phyloP scores from a whole-genome alignment of 2,888 invertebrate species.

The Meiosimyza decipiens region DNA sequence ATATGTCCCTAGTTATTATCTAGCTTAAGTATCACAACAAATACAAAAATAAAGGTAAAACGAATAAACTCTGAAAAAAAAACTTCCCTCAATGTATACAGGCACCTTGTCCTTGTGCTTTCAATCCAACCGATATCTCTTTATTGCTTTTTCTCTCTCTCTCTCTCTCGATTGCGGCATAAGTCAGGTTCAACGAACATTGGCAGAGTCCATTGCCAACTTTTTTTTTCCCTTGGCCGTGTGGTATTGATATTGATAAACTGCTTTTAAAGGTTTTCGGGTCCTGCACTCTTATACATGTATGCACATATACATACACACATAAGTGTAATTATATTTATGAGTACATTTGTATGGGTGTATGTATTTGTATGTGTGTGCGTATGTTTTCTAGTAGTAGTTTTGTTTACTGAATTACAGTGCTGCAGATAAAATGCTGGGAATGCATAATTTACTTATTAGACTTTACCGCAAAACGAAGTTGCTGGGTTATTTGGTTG shows the following conservation, averaged over 20 bases:
- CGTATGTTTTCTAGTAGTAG: background rate
- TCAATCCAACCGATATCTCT: no score
- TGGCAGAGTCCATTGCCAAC: slow-evolving; percentile 22
- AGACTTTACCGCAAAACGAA: background rate
- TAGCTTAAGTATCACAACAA: no score
- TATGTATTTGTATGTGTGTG: background rate
- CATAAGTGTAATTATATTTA: background rate
- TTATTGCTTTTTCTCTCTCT: no score
- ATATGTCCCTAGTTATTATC: no score
- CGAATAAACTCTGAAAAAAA: no score
- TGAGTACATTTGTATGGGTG: background rate
- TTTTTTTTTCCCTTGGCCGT: background rate
- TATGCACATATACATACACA: no score
- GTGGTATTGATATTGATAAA: slow-evolving; percentile 18
- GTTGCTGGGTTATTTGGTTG: background rate
- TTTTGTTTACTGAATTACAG: slow-evolving; percentile 13
- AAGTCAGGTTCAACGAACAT: slow-evolving; percentile 22
- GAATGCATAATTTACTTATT: slow-evolving; percentile 23
- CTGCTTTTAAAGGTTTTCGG: slow-evolving; percentile 13
- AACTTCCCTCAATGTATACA: no score
- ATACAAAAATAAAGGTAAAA: no score
- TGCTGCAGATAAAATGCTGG: slow-evolving; percentile 23
- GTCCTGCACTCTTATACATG: background rate
- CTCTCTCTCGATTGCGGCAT: no score
- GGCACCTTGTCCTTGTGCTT: no score